Base-by-base conservation (phyloP, 2,797 vertebrate species). In the Lateolabrax maculatus region DNA sequence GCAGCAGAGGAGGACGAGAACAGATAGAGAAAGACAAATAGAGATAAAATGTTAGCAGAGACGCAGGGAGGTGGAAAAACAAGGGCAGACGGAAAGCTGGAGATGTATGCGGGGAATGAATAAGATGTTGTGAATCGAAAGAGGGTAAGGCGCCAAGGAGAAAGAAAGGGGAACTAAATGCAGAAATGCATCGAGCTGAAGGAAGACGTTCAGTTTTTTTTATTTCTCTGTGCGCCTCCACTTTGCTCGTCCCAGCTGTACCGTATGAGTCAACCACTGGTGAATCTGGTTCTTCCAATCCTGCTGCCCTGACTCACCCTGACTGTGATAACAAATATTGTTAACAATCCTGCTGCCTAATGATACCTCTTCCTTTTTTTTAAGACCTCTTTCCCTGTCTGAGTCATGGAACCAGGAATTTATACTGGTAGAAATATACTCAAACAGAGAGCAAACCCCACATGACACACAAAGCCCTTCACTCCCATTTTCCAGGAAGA, bases 271-370 rank as follows among this genome's bases (percentile, higher is more conserved):
- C 77, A 84, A 56, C 61, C 19, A 4, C 36, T 25, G 60, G 9
- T 53, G 72, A 68, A 52, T 36, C 41, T 70, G 62, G 31, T 41
- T 71, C 55, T 37, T 82, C 39, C 64, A 31, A 19, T 62, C 65
- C 23, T 15, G 16, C 52, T 8, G 2, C 29, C 39, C 78, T 77
- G 75, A 81, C 68, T 86, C 73, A 77, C 27, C 51, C 29, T 25
- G 34, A 57, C 68, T 65, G 73, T 46, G 56, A 81, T 57, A 84
- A 82, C 75, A 84, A 80, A 90, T 70, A 80, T 34, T 67, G 58
- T 62, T 81, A 77, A 83, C 72, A 83, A 57, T 65, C 72, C 72
- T 37, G 49, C 65, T 29, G 65, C 65, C 56, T 74, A 66, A 76
- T 71, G 71, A 84, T 34, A 71, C 66, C 34, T 55, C 12, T 68